Percentiles rank a stretch among this genome's conserved stretches.
Conservation (phyloP, 2,113 vertebrate genomes). For the Phalacrocorax carbo region DNA sequence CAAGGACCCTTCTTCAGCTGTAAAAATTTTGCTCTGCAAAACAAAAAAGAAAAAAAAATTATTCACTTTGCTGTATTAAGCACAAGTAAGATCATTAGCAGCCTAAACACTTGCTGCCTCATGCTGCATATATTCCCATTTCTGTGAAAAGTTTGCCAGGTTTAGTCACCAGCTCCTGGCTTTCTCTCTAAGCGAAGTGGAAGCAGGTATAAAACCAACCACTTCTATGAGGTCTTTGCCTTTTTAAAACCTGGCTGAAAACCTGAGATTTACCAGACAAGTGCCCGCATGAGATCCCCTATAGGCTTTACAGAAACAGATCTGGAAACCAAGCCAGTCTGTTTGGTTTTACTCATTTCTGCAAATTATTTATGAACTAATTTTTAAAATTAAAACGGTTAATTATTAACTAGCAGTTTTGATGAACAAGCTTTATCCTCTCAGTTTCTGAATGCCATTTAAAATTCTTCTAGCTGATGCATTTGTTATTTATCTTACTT, state of each 20-base stretch:
- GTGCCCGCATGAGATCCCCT: accelerated
- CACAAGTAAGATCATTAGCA: not conserved
- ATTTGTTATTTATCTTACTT: not conserved
- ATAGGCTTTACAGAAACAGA: not conserved
- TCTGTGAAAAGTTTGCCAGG: not conserved
- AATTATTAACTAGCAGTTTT: not conserved
- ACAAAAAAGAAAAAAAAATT: not conserved
- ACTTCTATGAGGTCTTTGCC: not conserved
- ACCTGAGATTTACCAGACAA: not conserved
- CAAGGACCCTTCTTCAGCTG: slow-evolving; percentile 13
- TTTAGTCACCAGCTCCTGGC: not conserved
- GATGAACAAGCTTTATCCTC: not conserved
- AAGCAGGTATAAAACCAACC: not conserved
- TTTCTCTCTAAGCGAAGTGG: not conserved
- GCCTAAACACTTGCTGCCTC: not conserved
- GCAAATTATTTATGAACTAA: not conserved
- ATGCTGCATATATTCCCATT: not conserved
- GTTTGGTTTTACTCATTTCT: not conserved
- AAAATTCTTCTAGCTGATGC: not conserved
- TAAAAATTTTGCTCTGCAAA: slow-evolving; percentile 47
- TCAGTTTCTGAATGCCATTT: not conserved
- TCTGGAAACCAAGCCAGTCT: accelerated
- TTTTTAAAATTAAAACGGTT: not conserved
- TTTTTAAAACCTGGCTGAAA: not conserved
- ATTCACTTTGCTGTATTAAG: not conserved